Percentiles rank a stretch among this genome's conserved stretches.
These are phyloP conservation scores for Erynnis tages DNA, from an alignment of 2,888 invertebrate genomes.

Conservation along the genomic window DNA sequence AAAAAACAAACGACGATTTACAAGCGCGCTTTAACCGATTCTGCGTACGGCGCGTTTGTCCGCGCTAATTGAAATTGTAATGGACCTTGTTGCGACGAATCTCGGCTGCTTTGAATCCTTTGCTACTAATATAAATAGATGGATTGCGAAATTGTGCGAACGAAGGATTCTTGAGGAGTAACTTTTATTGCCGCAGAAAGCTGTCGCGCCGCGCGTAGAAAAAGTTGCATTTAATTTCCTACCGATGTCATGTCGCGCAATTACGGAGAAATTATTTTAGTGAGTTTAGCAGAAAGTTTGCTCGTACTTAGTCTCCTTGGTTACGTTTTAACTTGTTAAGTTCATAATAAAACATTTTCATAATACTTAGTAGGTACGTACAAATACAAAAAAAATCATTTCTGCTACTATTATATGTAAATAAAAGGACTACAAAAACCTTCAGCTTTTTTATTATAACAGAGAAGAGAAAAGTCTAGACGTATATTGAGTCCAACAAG, in stretches of 20 bases:
- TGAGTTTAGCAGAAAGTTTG: too few relatives aligned
- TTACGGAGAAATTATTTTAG: too few relatives aligned
- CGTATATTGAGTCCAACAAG: neutral
- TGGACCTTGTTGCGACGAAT: neutral
- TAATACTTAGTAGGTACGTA: too few relatives aligned
- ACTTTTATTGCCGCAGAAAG: constrained; percentile 60
- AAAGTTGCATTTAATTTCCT: constrained; percentile 41
- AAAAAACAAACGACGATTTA: constrained; percentile 39
- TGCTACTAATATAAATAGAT: neutral
- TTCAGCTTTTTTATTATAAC: too few relatives aligned
- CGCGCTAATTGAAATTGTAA: constrained; percentile 19
- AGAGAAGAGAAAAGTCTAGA: too few relatives aligned
- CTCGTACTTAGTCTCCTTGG: too few relatives aligned
- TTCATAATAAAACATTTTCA: too few relatives aligned
- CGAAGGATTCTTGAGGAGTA: constrained; percentile 39
- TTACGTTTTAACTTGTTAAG: too few relatives aligned
- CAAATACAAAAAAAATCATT: too few relatives aligned
- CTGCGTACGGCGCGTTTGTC: constrained; percentile 15
- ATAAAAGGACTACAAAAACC: too few relatives aligned
- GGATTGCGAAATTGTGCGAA: neutral
- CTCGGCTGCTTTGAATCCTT: neutral
- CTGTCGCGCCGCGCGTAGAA: constrained; percentile 41
- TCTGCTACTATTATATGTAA: too few relatives aligned
- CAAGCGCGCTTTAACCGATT: constrained; percentile 10
- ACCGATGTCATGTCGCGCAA: constrained; percentile 7